Base-by-base conservation (phyloP, 1,140 invertebrate species). In the Tyrophagus putrescentiae region DNA sequence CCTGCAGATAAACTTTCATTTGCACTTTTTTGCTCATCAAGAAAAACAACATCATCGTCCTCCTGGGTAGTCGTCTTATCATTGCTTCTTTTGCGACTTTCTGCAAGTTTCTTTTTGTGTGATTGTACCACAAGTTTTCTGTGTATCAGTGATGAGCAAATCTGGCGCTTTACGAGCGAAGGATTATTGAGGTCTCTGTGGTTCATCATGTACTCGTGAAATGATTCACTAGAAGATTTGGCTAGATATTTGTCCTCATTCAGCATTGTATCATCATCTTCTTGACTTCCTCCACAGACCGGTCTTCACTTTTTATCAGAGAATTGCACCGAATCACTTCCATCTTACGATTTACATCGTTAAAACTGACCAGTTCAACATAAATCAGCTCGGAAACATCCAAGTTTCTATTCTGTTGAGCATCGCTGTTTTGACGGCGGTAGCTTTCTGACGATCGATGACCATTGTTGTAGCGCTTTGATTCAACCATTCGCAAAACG, bases 191-290 rank as follows among this genome's bases (percentile, higher is more conserved):
- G 25, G 52, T 54, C 28, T 23, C 39, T 25, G 13, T 54, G 52
- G 27, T 54, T 34, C 52, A 54, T 54, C 52, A 54, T 54, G 39
- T 54, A 54, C 21, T 54, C 52, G 39, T 31, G 25, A 25, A 54
- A 54, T 3, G 52, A 31, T 54, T 11, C 11, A 11, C 13, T 16
- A 31, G 28, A 23, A 18, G 3, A 3, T 3, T 27, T 54, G 3
- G 52, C n/a, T 9, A 9, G 11, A 25, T 4, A 54, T 31, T 25
- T 16, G 13, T 27, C 52, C n/a, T 54, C 13, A 25, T 27, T 7
- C 16, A 54, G 11, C n/a, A n/a, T n/a, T 32, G 7, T 25, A 11
- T 13, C 25, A 3, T 31, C 52, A 32, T 54, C 52, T 1, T 27
- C n/a, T n/a, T n/a, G n/a, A n/a, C 27, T 2, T 54, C 52, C 21